Conservation (phyloP, 2,888 invertebrate genomes). For the Meloe dianella region DNA sequence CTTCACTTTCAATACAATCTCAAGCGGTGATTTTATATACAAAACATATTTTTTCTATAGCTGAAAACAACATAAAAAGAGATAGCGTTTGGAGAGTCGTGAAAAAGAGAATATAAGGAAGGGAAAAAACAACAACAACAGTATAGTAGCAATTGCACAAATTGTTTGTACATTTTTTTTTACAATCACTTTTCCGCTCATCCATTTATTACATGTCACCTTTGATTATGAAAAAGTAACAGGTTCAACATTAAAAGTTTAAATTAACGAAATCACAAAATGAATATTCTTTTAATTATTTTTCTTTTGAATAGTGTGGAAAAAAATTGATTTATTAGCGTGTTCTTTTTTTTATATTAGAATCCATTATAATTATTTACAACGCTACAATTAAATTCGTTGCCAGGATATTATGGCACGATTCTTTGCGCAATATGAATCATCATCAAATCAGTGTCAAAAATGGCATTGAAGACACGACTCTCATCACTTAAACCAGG, state of each 20-base stretch:
- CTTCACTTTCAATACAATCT: slow-evolving; percentile 33
- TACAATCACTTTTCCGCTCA: slow-evolving; percentile 17
- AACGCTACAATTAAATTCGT: slow-evolving; percentile 15
- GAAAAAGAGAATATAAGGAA: not conserved
- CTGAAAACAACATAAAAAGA: not conserved
- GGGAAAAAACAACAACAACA: not conserved
- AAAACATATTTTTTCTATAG: not conserved
- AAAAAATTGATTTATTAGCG: not conserved
- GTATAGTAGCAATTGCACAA: slow-evolving; percentile 10
- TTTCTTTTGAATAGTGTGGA: not conserved
- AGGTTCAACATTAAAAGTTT: not conserved
- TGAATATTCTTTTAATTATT: not conserved
- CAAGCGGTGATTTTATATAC: slow-evolving; percentile 5
- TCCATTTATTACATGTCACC: slow-evolving; percentile 13
- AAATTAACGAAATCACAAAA: too few species aligned
- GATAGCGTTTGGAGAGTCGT: not conserved
- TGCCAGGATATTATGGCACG: not conserved
- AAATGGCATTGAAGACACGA: slow-evolving; percentile 15
- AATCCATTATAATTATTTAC: not conserved
- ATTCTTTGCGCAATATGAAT: slow-evolving; percentile 13
- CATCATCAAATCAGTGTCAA: slow-evolving; percentile 14
- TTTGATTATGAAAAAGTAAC: slow-evolving; percentile 13
- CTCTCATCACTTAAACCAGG: slow-evolving; percentile 8
- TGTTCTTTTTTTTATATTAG: not conserved
- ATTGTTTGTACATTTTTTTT: slow-evolving; percentile 16